Evolutionary conservation across 2,113 vertebrate species (phyloP), one percentile per base, ranked within the genome.

Genomic region (Drymodes brunneopygia): DNA sequence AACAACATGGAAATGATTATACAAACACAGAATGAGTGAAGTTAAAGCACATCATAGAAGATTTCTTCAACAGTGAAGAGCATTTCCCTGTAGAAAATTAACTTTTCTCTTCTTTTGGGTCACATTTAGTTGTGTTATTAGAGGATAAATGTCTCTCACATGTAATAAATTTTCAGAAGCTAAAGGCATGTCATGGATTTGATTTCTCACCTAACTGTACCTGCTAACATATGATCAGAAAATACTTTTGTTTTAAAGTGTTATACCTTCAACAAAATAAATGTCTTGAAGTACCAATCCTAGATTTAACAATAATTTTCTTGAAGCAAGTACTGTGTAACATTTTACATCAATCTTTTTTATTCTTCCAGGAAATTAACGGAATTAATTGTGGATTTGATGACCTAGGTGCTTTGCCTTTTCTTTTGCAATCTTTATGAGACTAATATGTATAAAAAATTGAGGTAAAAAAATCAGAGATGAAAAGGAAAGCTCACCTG

Each of bases 191-290:
- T 87, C 90, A 81, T 42, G 12, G 36, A 69, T 97, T 95, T 96
- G 81, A 97, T 78, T 97, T 95, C 82, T 94, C 92, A 95, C 81
- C 79, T 97, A 95, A 58, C 77, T 88, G 69, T 86, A 88, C 21
- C 19, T 45, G 28, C 78, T 95, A 97, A 92, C 18, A 81, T 94
- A 86, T 36, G 62, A 92, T 58, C 56, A 95, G 40, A 87, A 92
- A 94, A 94, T 33, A 81, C 24, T 95, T 92, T 40, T 83, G 71
- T 48, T 84, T 85, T 61, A 29, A 80, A 95, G 51, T 77, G 69
- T 58, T 88, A 36, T 40, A 70, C 17, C 29, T 96, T 86, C 48
- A 95, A 40, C 42, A 74, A 75, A 95, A 64, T 86, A 96, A 93
- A 88, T 28, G 28, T 38, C 77, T 93, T 53, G 35, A 72, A 93